Base-by-base conservation (phyloP, 1,140 invertebrate species). In the Ectropis grisescens region DNA sequence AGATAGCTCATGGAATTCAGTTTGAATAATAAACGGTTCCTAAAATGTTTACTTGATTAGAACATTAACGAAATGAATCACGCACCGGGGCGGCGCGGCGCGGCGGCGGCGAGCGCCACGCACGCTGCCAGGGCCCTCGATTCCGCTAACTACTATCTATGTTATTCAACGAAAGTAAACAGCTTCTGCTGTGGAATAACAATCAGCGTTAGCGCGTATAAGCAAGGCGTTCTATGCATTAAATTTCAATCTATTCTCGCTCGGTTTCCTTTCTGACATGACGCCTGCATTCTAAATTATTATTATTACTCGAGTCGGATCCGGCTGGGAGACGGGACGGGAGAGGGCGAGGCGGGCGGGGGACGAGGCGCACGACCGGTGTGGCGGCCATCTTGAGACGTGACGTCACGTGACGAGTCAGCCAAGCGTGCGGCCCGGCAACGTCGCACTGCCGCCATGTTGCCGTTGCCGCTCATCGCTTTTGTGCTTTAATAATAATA, bases 361-460 rank as follows among this genome's bases (percentile, higher is more conserved):
- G 59, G 58, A 52, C 57, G 67, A 61, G 68, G 58, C 57, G 59
- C 58, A 53, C 47, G 58, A 68, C 62, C 72, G 68, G 70, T 66
- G 45, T 58, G 69, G 68, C 75, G 62, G 75, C 75, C 75, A 81
- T 78, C 70, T 81, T 81, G 72, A 81, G 75, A 81, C 69, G 71
- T 81, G 76, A 81, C 76, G 76, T 81, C 76, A 81, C 76, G 71
- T 81, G 76, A 81, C 76, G 76, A 81, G 69, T 76, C 67, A 78
- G 64, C 65, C 62, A 66, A 69, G 58, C 60, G 59, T 46, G 60
- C 68, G 52, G 56, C 11, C 48, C 53, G 75, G 72, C 75, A 81
- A 78, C 75, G 59, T 54, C 66, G 71, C 74, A 33, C 24, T 33
- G 33, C 25, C 25, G 58, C 62, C 36, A 52, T 51, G 68, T 72